phyloP scores from a whole-genome alignment of 37 sponge, comb jelly and placozoan species.

The Eunapius fragilis region DNA sequence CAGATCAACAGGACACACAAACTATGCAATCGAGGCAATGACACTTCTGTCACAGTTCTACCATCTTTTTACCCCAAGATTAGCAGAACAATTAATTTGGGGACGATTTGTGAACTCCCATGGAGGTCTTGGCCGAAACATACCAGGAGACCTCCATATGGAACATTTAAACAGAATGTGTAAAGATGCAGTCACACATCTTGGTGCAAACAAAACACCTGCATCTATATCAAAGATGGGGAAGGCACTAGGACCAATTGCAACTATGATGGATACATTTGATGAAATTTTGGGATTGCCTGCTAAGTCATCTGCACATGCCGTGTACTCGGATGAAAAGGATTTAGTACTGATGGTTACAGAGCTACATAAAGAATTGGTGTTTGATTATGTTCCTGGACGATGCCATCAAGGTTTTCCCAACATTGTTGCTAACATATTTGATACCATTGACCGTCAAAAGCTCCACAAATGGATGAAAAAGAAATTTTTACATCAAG shows the following conservation, averaged over 20 bases:
- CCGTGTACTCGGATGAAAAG: neutral
- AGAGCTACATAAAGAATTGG: neutral
- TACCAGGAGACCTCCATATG: conserved; percentile 31
- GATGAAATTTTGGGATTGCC: neutral
- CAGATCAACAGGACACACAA: neutral
- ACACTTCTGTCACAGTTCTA: conserved; percentile 2
- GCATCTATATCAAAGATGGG: neutral
- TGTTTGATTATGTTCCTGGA: neutral
- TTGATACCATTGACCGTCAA: neutral
- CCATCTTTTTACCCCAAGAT: neutral
- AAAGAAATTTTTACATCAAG: neutral
- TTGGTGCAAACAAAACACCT: conserved; percentile 22
- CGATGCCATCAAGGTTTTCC: neutral
- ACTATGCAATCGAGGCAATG: conserved; percentile 21
- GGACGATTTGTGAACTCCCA: conserved; percentile 30
- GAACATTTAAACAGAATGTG: conserved; percentile 32
- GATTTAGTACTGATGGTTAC: neutral
- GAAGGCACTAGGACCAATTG: neutral
- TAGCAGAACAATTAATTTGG: conserved; percentile 28
- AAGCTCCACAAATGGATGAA: neutral
- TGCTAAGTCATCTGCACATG: neutral
- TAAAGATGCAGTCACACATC: conserved; percentile 16
- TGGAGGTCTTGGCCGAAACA: conserved; percentile 16
- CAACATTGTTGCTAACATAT: neutral
- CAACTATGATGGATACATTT: neutral